phyloP scores from a whole-genome alignment of 1,140 invertebrate species.

The Atta colombica region DNA sequence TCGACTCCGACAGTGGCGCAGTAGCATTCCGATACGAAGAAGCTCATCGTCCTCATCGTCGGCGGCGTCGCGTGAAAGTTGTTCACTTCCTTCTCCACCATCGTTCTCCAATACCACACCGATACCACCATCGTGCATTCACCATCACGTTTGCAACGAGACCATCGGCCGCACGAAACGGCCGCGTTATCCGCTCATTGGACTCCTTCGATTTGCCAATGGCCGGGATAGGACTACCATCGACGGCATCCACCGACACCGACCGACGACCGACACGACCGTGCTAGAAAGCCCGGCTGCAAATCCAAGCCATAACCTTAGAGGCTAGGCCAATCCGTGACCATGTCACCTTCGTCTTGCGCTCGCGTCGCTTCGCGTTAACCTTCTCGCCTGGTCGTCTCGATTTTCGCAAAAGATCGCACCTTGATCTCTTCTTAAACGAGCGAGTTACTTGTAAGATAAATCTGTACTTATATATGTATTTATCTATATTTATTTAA shows the following conservation, averaged over 20 bases:
- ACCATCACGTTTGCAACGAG: conserved; percentile 9
- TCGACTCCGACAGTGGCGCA: conserved; percentile 10
- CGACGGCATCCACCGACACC: conserved; percentile 9
- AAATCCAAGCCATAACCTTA: conserved; percentile 52
- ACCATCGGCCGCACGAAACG: conserved; percentile 15
- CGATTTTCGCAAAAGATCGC: conserved; percentile 45
- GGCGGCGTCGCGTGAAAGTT: conserved; percentile 60
- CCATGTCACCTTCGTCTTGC: conserved; percentile 59
- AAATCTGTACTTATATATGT: neutral
- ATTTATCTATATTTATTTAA: neutral
- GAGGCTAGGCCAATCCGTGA: conserved; percentile 60
- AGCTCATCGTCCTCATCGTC: conserved; percentile 37
- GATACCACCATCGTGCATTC: neutral
- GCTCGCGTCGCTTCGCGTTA: conserved; percentile 31
- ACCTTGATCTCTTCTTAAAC: conserved; percentile 6
- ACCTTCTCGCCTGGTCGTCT: conserved; percentile 32
- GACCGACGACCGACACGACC: neutral
- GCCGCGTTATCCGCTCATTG: conserved; percentile 34
- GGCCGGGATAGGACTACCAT: conserved; percentile 24
- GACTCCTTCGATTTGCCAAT: conserved; percentile 58
- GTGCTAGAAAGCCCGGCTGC: conserved; percentile 42
- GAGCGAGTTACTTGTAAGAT: neutral
- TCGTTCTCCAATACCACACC: neutral
- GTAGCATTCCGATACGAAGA: conserved; percentile 62
- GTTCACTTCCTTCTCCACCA: conserved; percentile 32